phyloP scores from a whole-genome alignment of 2,888 invertebrate genomes.

The Drosophila helvetica region DNA sequence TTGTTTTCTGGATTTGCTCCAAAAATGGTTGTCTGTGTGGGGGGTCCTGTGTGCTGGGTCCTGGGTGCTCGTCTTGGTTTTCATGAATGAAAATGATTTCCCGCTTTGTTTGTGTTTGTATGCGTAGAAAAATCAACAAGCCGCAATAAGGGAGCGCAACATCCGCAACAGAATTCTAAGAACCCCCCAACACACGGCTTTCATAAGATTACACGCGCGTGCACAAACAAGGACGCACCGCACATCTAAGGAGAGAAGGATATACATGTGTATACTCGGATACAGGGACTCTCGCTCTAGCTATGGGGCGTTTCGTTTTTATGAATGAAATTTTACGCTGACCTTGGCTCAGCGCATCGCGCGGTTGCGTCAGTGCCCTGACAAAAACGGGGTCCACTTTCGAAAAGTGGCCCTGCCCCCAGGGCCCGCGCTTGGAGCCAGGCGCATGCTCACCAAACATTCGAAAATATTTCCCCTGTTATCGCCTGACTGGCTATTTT shows the following conservation, averaged over 20 bases:
- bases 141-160: slow-evolving; percentile 54
- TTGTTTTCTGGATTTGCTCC: slow-evolving; percentile 30
- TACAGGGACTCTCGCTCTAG: slow-evolving; percentile 8
- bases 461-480: slow-evolving; percentile 18
- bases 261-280: neutral
- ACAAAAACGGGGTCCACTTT: slow-evolving; percentile 27
- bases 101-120: slow-evolving; percentile 58
- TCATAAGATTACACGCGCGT: slow-evolving; percentile 56
- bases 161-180: slow-evolving; percentile 12
- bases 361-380: slow-evolving; percentile 69
- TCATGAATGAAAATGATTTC: slow-evolving; percentile 68
- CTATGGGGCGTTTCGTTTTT: slow-evolving; percentile 62
- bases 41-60: neutral
- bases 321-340: slow-evolving; percentile 80
- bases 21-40: slow-evolving; percentile 7
- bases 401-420: neutral
- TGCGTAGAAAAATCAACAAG: slow-evolving; percentile 74
- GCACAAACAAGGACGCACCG: slow-evolving; percentile 37
- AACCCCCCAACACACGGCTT: neutral
- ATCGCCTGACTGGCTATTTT: slow-evolving; percentile 26
- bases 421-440: neutral
- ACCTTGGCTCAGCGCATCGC: slow-evolving; percentile 62
- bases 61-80: slow-evolving; percentile 6
- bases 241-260: neutral
- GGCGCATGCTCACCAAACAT: slow-evolving; percentile 50